Base-by-base conservation (phyloP, 35 echinoderm and acorn worm genomes). In the Apostichopus japonicus region DNA sequence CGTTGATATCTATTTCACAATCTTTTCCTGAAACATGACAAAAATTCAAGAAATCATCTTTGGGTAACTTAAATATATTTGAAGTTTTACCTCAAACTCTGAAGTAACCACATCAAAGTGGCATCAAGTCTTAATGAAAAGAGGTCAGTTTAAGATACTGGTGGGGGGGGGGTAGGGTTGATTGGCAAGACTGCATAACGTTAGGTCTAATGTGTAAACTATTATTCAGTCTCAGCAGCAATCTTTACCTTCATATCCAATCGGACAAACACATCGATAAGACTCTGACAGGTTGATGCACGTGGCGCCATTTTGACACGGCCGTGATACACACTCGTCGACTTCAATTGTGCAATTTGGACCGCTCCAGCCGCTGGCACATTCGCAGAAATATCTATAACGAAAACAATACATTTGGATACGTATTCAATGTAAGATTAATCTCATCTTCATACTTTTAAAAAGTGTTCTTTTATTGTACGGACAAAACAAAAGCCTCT, bases 1-100 rank as follows among this genome's bases (percentile, higher is more conserved):
- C 95, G 54, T 93, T 56, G 16, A 96, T 79, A 17, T 96, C 92
- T 10, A 71, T n/a, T 58, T 93, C 95, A 79, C 95, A 96, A n/a
- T 91, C 24, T 3, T 6, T 21, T 86, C 95, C 95, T 90, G 15
- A 23, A 84, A 44, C 33, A 33, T 21, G 6, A 23, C 3, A 24
- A 16, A 75, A 75, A 75, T 7, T 17, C 70, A 73, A 17, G 19
- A 73, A 19, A 75, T 44, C 33, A 44, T 44, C 2, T 44, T 44
- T 44, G 33, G 33, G 33, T 44, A 44, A 44, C 33, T 44, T 3
- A 44, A 44, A 44, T 44, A 44, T 44, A 44, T 44, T 3, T 44
- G 33, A 44, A 44, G 33, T 44, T 44, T 44, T 44, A 44, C 33
- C 33, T 44, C 33, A 44, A 44, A 3, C 33, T 44, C 33, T 44